Conservation (phyloP, 2,888 invertebrate genomes). For the Oeneis ivallda region DNA sequence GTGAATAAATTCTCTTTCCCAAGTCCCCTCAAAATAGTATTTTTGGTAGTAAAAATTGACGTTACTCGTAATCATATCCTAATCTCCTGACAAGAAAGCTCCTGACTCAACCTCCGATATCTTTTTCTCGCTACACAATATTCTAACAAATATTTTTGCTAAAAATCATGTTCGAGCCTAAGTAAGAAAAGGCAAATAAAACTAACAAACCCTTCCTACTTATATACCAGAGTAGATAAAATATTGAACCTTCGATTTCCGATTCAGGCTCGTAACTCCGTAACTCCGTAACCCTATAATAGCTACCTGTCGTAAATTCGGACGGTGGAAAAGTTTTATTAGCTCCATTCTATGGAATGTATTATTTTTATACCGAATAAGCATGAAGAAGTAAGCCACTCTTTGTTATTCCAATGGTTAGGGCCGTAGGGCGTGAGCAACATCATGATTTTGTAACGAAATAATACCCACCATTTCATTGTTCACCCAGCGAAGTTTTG, state of each 20-base stretch:
- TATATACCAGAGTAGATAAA: slow-evolving; percentile 5
- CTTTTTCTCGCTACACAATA: not conserved
- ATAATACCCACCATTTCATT: too few relatives aligned
- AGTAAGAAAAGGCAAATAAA: not conserved
- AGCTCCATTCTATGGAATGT: slow-evolving; percentile 9
- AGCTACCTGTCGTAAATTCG: slow-evolving; percentile 23
- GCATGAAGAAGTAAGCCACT: not conserved
- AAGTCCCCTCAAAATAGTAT: too few relatives aligned
- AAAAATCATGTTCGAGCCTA: too few relatives aligned
- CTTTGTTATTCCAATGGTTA: slow-evolving; percentile 9
- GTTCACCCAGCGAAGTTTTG: too few relatives aligned
- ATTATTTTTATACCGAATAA: slow-evolving; percentile 4
- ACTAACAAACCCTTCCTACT: not conserved
- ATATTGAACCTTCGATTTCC: slow-evolving; percentile 5
- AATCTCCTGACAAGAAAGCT: too few relatives aligned
- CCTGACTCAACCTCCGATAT: too few relatives aligned
- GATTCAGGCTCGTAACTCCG: slow-evolving; percentile 8
- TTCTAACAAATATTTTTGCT: too few relatives aligned
- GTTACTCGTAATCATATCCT: too few relatives aligned
- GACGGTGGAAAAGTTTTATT: slow-evolving; percentile 21
- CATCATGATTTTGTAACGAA: not conserved
- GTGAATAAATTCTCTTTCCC: too few relatives aligned
- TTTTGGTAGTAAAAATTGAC: too few relatives aligned
- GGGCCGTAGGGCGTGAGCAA: not conserved
- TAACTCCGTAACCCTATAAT: not conserved